Conservation (phyloP, 2,113 vertebrate species). For the Nanger granti region DNA sequence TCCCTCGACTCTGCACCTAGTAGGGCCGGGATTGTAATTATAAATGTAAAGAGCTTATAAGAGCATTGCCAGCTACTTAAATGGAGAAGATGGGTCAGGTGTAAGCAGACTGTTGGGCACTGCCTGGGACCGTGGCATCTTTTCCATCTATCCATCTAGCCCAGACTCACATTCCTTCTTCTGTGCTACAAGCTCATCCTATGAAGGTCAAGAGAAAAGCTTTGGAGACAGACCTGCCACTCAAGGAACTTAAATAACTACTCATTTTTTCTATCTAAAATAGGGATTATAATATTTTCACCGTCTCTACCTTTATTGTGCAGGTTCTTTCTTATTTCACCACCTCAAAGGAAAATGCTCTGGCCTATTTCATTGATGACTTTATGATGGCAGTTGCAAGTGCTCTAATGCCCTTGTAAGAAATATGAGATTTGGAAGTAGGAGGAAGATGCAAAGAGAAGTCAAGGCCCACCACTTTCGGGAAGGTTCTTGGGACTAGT, state of each 20-base stretch:
- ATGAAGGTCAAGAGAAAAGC: neutral
- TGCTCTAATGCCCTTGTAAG: neutral
- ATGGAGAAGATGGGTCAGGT: neutral
- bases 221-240: neutral
- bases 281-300: neutral
- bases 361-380: neutral
- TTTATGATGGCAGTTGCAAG: neutral
- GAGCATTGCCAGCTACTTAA: neutral
- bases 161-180: neutral
- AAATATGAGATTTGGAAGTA: neutral
- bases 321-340: neutral
- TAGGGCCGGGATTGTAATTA: neutral
- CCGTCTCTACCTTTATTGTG: neutral
- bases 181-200: neutral
- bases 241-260: neutral
- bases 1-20: neutral
- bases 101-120: neutral
- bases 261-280: slow-evolving; percentile 18
- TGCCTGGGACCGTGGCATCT: neutral
- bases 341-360: neutral
- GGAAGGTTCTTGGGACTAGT: neutral
- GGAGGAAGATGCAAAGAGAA: neutral
- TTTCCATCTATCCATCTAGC: neutral
- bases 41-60: neutral
- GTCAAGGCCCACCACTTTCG: neutral